Base-by-base conservation (phyloP, 2,113 vertebrate species). In the Atherinomorus stipes region DNA sequence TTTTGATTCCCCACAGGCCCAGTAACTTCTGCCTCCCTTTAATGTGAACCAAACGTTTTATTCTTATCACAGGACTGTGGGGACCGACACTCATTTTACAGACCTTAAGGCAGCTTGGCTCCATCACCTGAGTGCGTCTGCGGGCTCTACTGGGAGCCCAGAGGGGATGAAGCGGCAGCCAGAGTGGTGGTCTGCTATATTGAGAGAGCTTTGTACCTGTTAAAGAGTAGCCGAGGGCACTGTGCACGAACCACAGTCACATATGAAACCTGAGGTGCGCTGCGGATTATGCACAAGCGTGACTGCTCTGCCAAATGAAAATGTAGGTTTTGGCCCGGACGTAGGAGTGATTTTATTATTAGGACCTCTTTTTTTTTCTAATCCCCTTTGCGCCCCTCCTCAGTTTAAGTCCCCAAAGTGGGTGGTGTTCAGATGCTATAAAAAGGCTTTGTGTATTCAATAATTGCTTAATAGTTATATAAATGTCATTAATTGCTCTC, bases 251-350 rank as follows among this genome's bases (percentile, higher is more conserved):
- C 65, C 52, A 62, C 93, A 89, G 82, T 94, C 92, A 88, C 78
- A 81, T 91, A 93, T 94, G 94, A 95, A 96, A 97, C 89, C 91
- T 78, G 93, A 96, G 93, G 94, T 93, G 93, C 85, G 88, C 93
- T 91, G 93, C 89, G 93, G 93, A 95, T 96, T 94, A 95, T 92
- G 93, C 94, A 94, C 93, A 93, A 92, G 91, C 94, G 89, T 86
- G 92, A 93, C 93, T 92, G 82, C 93, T 94, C 93, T 87, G 93
- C 95, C 95, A 96, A 96, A 95, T 61, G 92, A 95, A 95, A 96
- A 95, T 96, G 96, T 98, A 95, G 94, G 92, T 95, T 95, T 97
- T 98, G 96, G 96, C 96, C 91, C 83, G 21, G 52, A 75, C 62
- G 67, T 87, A 88, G 80, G 50, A 93, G 68, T 77, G 77, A 88